A percentile compares a stretch with the other conserved stretches of the same genome.
phyloP scores from a whole-genome alignment of 2,888 invertebrate genomes.

The Oscheius sp. region DNA sequence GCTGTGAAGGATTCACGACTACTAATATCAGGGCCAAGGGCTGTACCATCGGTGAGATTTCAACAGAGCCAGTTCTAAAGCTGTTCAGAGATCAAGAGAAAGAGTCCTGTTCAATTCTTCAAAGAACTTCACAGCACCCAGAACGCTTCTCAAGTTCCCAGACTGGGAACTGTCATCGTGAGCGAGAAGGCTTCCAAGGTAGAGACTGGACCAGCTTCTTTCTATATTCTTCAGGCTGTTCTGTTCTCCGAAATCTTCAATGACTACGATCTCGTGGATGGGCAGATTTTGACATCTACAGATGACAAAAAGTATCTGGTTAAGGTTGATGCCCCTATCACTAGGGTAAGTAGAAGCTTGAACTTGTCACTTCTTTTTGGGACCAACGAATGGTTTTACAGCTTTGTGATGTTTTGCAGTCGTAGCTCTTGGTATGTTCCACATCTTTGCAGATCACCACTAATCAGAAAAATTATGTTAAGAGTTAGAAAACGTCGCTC shows the following conservation, averaged over 20 bases:
- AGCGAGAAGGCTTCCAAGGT: neutral
- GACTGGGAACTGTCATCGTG: conserved; percentile 1
- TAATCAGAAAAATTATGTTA: too few relatives aligned
- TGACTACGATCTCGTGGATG: conserved; percentile 23
- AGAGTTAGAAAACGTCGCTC: too few relatives aligned
- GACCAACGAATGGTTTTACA: too few relatives aligned
- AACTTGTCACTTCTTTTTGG: too few relatives aligned
- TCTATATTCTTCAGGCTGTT: neutral
- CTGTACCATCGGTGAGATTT: conserved; percentile 8
- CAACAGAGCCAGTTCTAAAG: neutral
- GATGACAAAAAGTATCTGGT: conserved; percentile 5
- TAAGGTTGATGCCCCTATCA: neutral
- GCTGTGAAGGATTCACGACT: conserved; percentile 28
- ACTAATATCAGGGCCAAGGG: conserved; percentile 15
- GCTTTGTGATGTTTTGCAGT: too few relatives aligned
- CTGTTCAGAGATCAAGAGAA: neutral
- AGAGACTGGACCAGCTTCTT: neutral
- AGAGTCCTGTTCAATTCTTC: neutral
- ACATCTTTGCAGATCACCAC: too few relatives aligned
- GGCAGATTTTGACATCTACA: neutral
- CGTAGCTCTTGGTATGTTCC: too few relatives aligned
- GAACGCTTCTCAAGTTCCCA: neutral
- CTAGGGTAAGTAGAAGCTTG: neutral
- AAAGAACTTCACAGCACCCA: neutral
- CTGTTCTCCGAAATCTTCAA: conserved; percentile 7